Conservation (phyloP, 2,113 vertebrate species). For the Phoxinus phoxinus region DNA sequence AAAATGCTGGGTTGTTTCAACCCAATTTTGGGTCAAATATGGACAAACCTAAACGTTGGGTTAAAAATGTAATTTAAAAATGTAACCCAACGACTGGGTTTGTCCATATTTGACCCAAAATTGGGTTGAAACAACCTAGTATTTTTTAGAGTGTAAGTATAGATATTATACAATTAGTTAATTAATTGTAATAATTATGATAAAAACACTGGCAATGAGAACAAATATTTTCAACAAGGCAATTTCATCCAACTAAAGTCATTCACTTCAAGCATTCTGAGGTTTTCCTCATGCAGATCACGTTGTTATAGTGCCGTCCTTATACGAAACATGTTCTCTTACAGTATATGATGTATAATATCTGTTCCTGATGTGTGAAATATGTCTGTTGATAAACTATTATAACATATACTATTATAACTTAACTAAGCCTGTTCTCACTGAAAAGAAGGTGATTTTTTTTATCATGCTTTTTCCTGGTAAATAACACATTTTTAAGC, state of each 20-base stretch:
- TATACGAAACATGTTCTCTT: not conserved
- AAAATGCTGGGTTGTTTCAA: no score
- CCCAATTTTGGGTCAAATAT: no score
- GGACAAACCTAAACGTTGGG: no score
- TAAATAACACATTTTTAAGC: not conserved
- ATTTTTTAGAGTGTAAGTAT: no score
- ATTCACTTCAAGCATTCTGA: not conserved
- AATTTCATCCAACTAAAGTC: not conserved
- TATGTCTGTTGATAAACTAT: not conserved
- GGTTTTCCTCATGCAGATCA: not conserved
- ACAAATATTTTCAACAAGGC: not conserved
- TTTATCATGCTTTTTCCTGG: not conserved
- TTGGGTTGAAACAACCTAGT: no score
- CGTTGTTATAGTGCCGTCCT: not conserved
- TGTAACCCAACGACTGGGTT: no score
- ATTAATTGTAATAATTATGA: not conserved
- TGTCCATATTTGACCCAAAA: no score
- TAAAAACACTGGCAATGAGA: not conserved
- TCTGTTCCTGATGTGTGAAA: not conserved
- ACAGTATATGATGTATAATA: not conserved
- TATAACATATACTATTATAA: no score
- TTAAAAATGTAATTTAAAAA: no score
- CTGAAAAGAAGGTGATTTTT: not conserved
- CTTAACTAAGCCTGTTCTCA: no score
- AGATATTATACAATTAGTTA: not conserved